Evolutionary conservation across 2,888 invertebrate species (phyloP), one percentile per base, ranked within the genome.

Genomic region (Spilosoma lubricipeda): DNA sequence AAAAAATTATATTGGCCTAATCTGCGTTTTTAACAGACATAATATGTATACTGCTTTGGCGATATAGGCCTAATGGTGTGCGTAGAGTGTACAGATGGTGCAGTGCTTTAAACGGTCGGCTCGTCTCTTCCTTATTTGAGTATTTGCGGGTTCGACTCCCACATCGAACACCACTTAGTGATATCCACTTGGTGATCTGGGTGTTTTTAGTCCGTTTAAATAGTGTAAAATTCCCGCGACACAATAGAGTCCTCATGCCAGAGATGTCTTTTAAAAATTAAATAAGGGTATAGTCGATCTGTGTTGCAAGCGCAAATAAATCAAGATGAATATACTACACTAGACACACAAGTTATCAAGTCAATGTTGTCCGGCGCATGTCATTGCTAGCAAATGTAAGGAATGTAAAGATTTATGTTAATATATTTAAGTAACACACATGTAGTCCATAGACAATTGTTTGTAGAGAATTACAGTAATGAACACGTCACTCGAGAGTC

Each of bases 301-400:
- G 30, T 30, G 13, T 27, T 15, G 4, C 52, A n/a, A 56, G 52
- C 9, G 56, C n/a, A 56, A n/a, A 27, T 56, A 56, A 56, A 56
- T 56, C 52, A 23, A 59, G 27, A 27, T 15, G 1, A 59, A 59
- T 27, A 59, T n/a, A 27, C 3, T 59, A 59, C 59, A 59, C 59
- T 27, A 56, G 3, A 3, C n/a, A 56, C n/a, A 56, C n/a, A 56
- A n/a, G 3, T 27, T 59, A 30, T 30, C 63, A 18, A 63, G 18
- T 30, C 27, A 18, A 30, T 30, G 15, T 30, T 30, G 63, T 15
- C 27, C 30, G 4, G 9, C 13, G 18, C 30, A 63, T 18, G 7
- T 63, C 63, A 63, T 30, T 18, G 18, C 67, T 70, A 67, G 77
- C 66, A 68, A 73, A 59, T 27, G 59, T 65, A 27, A 48, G 52